Evolutionary conservation across 2,113 vertebrate genomes (phyloP).

Genomic region (Cynoglossus semilaevis): DNA sequence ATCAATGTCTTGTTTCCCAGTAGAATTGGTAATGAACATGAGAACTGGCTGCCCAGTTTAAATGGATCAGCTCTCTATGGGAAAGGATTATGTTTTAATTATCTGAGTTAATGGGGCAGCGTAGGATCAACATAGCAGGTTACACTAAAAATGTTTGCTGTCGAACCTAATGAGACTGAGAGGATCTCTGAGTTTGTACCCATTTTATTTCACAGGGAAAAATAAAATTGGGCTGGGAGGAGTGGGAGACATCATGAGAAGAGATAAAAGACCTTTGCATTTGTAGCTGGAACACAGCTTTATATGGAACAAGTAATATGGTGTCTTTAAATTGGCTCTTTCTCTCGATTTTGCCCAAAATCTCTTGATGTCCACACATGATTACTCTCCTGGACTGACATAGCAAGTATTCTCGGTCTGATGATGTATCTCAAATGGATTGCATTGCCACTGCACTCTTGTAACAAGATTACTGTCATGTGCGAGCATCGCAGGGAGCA

Average conservation of each 20-base stretch:
- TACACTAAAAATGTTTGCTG: constrained; percentile 7
- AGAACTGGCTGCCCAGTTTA: constrained; percentile 55
- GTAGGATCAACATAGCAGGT: constrained; percentile 35
- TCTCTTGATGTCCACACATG: constrained; percentile 35
- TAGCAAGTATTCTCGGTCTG: constrained; percentile 15
- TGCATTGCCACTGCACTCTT: constrained; percentile 3
- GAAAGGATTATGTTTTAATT: constrained; percentile 59
- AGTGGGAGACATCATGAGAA: constrained; percentile 2
- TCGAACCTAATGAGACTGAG: constrained; percentile 27
- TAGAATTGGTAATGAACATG: constrained; percentile 61
- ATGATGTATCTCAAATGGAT: constrained; percentile 24
- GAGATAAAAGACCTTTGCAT: constrained; percentile 16
- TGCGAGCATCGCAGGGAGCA: too few relatives aligned
- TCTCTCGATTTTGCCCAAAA: constrained; percentile 1
- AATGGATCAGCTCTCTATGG: constrained; percentile 52
- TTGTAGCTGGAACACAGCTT: constrained; percentile 31
- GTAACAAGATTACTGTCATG: too few relatives aligned
- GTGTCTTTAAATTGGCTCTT: constrained; percentile 1
- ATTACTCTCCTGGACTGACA: constrained; percentile 29
- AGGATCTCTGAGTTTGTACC: constrained; percentile 15
- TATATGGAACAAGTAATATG: background rate
- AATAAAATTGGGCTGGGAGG: too few relatives aligned
- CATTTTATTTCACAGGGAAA: background rate
- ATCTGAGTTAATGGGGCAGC: constrained; percentile 58
- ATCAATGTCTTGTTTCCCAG: constrained; percentile 44